Evolutionary conservation across 1,140 invertebrate genomes (phyloP).

Genomic region (Neuroterus valhalla): DNA sequence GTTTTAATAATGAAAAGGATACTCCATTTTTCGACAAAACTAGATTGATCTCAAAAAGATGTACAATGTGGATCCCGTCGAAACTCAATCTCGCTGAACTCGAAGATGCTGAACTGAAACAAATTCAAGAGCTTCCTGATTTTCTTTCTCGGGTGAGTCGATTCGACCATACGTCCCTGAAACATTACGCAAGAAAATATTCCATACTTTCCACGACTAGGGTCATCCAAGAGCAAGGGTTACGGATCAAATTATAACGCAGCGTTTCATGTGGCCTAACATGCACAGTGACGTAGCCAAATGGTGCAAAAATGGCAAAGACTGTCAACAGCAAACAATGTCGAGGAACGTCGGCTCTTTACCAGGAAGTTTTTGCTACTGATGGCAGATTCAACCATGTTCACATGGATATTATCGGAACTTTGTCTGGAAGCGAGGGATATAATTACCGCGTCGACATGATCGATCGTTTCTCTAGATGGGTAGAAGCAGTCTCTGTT

Average conservation of each 20-base stretch:
- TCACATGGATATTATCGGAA: slow-evolving; percentile 74
- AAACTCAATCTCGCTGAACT: no score
- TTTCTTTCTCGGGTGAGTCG: no score
- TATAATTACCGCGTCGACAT: slow-evolving; percentile 66
- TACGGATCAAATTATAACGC: background rate
- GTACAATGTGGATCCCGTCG: no score
- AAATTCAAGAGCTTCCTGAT: no score
- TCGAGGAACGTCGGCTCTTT: slow-evolving; percentile 34
- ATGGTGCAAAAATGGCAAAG: slow-evolving; percentile 41
- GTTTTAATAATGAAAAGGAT: no score
- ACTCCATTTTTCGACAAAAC: no score
- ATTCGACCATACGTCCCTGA: no score
- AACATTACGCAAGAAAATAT: no score
- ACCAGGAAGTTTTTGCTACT: background rate
- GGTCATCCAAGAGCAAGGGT: slow-evolving; percentile 8
- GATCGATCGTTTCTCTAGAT: slow-evolving; percentile 70
- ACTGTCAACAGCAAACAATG: slow-evolving; percentile 49
- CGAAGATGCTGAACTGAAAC: no score
- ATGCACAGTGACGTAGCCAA: slow-evolving; percentile 35
- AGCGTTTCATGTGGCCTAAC: slow-evolving; percentile 39
- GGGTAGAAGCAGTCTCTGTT: slow-evolving; percentile 66
- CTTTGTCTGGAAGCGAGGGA: slow-evolving; percentile 61
- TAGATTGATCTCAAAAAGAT: no score
- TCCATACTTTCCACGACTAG: no score
- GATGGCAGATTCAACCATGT: slow-evolving; percentile 63